Conservation (phyloP, 2,113 vertebrate species). For the Otis tarda region DNA sequence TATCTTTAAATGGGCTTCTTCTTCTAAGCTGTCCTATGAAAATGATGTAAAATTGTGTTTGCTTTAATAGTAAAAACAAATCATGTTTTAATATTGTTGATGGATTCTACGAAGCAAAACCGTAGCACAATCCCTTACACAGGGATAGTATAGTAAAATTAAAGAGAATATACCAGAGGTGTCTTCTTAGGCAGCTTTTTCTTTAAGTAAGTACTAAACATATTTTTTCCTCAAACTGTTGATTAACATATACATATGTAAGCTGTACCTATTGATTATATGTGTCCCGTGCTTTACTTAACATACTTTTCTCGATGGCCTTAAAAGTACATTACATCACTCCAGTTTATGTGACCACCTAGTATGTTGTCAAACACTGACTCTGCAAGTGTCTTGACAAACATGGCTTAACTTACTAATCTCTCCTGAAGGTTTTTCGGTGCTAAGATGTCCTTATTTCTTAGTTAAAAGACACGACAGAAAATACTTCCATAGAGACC, state of each 20-base stretch:
- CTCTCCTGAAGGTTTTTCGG: not conserved
- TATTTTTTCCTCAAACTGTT: not conserved
- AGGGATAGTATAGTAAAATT: not conserved
- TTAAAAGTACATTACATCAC: not conserved
- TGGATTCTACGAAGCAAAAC: not conserved
- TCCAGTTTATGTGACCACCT: not conserved
- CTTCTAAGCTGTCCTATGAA: not conserved
- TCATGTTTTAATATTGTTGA: not conserved
- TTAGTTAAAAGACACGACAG: not conserved
- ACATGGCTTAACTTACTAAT: not conserved
- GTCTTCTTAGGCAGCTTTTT: not conserved
- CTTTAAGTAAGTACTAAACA: not conserved
- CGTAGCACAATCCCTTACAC: not conserved
- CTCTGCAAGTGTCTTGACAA: not conserved
- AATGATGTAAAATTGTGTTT: not conserved
- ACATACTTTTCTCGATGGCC: accelerated
- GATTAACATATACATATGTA: not conserved
- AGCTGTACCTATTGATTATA: not conserved
- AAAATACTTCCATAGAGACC: not conserved
- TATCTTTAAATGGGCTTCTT: not conserved
- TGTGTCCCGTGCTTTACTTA: not conserved
- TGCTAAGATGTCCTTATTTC: not conserved
- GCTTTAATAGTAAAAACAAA: not conserved
- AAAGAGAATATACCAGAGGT: not conserved
- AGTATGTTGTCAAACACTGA: not conserved